These are phyloP conservation scores for Conus betulinus DNA, from an alignment of 1,140 invertebrate species.

Conservation along the genomic window DNA sequence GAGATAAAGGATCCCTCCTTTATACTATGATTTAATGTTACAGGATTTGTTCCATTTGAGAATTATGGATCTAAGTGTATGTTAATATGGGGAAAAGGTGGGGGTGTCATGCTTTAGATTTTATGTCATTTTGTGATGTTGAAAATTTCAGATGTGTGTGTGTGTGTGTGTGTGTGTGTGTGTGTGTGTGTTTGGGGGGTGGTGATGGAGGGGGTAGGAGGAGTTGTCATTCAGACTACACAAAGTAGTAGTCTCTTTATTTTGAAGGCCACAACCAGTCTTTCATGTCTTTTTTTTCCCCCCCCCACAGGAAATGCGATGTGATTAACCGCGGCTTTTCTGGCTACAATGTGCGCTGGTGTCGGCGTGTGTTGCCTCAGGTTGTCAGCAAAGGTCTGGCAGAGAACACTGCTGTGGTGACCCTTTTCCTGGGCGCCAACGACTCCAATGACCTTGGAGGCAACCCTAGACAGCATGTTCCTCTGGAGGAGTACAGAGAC, in stretches of 20 bases:
- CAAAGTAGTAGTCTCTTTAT: not conserved
- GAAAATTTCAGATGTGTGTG: too few species aligned
- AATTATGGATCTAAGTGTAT: too few species aligned
- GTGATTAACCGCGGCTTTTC: conserved; percentile 75
- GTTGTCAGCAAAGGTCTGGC: conserved; percentile 62
- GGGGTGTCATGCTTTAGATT: too few species aligned
- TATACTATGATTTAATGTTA: too few species aligned
- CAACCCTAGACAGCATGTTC: conserved; percentile 71
- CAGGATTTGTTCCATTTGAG: too few species aligned
- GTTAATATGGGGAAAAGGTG: too few species aligned
- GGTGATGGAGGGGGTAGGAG: not conserved
- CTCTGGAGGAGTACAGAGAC: conserved; percentile 70
- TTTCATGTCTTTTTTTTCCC: not conserved
- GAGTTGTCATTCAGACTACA: not conserved
- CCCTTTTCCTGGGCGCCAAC: conserved; percentile 75
- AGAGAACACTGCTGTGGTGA: conserved; percentile 64
- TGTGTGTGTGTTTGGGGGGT: too few species aligned
- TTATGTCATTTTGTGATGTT: too few species aligned
- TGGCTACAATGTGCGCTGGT: conserved; percentile 74
- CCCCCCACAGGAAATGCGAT: conserved; percentile 72
- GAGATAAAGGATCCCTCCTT: too few species aligned
- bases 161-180: too few species aligned
- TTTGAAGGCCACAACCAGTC: not conserved
- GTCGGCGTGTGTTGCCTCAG: conserved; percentile 68
- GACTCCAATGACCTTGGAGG: conserved; percentile 67